A percentile compares a stretch with the other conserved stretches of the same genome.
Evolutionary conservation across 2,888 invertebrate species (phyloP).

Genomic region (Drosophila emarginata): DNA sequence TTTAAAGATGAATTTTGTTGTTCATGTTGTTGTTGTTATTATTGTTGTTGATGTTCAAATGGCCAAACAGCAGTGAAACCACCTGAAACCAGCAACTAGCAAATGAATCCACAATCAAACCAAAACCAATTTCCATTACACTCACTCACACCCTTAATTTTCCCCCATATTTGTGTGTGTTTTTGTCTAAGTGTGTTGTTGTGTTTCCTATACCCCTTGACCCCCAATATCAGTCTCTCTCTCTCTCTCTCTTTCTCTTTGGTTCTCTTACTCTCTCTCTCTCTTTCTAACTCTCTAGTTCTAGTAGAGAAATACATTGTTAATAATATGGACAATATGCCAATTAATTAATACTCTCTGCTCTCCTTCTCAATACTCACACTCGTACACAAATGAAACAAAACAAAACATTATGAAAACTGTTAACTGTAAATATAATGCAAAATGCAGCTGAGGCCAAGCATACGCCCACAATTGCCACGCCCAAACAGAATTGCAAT

Average conservation of each 20-base stretch:
- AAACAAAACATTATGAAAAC: constrained; percentile 4
- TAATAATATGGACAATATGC: constrained; percentile 33
- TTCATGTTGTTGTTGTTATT: not conserved
- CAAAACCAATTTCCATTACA: constrained; percentile 2
- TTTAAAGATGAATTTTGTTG: constrained; percentile 56
- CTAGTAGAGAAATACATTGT: constrained; percentile 32
- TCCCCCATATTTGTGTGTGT: not conserved
- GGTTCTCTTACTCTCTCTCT: not conserved
- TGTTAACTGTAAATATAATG: constrained; percentile 1
- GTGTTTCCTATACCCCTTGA: not conserved
- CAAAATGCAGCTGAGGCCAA: constrained; percentile 39
- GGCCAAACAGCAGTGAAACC: constrained; percentile 30
- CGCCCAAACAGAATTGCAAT: constrained; percentile 56
- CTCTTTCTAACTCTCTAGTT: constrained; percentile 17
- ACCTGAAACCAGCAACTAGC: constrained; percentile 51
- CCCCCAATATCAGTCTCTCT: constrained; percentile 24
- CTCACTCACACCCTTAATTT: constrained; percentile 28
- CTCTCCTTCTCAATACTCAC: constrained; percentile 24
- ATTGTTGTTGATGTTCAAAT: constrained; percentile 50
- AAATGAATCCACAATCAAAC: constrained; percentile 18
- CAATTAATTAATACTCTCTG: constrained; percentile 33
- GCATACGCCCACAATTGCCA: constrained; percentile 26
- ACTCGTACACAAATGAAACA: constrained; percentile 32
- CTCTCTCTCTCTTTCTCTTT: not conserved
- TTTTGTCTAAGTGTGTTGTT: not conserved